phyloP scores from a whole-genome alignment of 2,797 vertebrate genomes.

The Coluber constrictor region DNA sequence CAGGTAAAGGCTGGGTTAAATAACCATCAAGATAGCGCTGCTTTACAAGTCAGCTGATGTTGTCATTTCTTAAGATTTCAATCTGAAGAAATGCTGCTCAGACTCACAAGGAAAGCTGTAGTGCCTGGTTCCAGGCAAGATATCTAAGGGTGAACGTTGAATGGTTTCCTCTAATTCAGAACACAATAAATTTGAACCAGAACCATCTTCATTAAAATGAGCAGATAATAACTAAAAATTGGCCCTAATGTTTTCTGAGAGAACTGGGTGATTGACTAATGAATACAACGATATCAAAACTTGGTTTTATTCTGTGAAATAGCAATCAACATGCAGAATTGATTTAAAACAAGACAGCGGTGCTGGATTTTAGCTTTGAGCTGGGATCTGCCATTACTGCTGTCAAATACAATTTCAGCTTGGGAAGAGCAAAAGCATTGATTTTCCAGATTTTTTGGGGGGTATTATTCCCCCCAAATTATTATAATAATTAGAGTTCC shows the following conservation, averaged over 20 bases:
- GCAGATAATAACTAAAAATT: not conserved
- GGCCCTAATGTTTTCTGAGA: not conserved
- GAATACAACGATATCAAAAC: not conserved
- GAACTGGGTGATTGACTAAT: not conserved
- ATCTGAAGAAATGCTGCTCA: not conserved
- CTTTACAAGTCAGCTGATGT: not conserved
- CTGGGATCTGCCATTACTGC: not conserved
- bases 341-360: not conserved
- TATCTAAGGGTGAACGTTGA: not conserved
- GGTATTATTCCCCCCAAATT: constrained; percentile 46
- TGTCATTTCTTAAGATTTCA: not conserved
- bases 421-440: constrained; percentile 49
- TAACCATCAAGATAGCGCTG: not conserved
- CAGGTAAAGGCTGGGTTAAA: not conserved
- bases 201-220: not conserved
- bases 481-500: constrained; percentile 61
- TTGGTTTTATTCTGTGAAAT: not conserved
- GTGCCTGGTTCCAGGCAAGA: too few species aligned
- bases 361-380: not conserved
- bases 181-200: not conserved
- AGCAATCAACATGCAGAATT: not conserved
- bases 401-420: not conserved
- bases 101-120: not conserved
- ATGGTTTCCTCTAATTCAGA: not conserved
- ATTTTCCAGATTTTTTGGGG: constrained; percentile 39